Evolutionary conservation across 2,888 invertebrate genomes (phyloP).

Genomic region (Chaetogeoica ovagalla): DNA sequence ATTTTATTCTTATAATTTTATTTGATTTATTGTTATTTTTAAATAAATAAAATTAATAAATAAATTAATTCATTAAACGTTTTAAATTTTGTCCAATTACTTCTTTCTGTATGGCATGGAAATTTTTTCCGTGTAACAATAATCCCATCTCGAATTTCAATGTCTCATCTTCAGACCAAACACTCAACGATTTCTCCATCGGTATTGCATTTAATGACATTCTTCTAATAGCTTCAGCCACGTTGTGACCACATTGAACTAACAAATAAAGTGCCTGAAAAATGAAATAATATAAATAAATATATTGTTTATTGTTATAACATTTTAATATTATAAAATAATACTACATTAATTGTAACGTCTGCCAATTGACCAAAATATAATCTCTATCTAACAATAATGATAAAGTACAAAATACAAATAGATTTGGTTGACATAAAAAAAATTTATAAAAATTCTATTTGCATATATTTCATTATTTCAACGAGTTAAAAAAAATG

Average conservation of each 20-base stretch:
- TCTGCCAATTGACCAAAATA: not conserved
- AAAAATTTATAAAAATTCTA: no score
- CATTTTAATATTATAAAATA: not conserved
- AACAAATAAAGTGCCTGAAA: constrained; percentile 80
- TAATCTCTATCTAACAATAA: not conserved
- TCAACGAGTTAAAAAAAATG: no score
- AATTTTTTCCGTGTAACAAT: constrained; percentile 91
- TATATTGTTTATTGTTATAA: not conserved
- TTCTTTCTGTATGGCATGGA: constrained; percentile 76
- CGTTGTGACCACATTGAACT: constrained; percentile 89
- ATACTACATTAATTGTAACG: not conserved
- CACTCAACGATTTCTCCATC: constrained; percentile 70
- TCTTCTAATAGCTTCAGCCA: constrained; percentile 84
- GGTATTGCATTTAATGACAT: constrained; percentile 72
- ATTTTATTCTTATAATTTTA: no score
- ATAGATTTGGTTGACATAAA: no score
- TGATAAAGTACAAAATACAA: no score
- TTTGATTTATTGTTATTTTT: no score
- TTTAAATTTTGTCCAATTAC: not conserved
- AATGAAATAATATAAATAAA: not conserved
- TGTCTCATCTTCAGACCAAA: constrained; percentile 97
- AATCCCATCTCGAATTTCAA: constrained; percentile 94
- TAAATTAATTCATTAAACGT: no score
- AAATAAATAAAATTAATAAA: no score
- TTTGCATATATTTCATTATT: no score